phyloP scores from a whole-genome alignment of 2,888 invertebrate species.

The Watsonalla binaria region DNA sequence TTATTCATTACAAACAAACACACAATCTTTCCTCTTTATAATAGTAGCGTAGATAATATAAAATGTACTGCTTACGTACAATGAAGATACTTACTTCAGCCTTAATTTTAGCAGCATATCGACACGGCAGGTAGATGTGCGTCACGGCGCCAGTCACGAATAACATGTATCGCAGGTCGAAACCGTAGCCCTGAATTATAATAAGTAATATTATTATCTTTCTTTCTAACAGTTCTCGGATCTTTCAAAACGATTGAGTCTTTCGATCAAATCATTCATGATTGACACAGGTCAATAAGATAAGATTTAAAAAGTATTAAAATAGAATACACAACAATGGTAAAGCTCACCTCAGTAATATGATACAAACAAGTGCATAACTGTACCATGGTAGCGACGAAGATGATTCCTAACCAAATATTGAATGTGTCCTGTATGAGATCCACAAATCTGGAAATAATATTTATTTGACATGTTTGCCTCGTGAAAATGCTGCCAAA shows the following conservation, averaged over 20 bases:
- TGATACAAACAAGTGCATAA: slow-evolving; percentile 53
- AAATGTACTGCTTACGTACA: neutral
- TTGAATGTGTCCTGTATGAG: slow-evolving; percentile 50
- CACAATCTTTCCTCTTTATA: too few species aligned
- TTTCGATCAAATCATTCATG: too few species aligned
- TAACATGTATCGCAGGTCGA: slow-evolving; percentile 46
- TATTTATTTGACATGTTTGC: neutral
- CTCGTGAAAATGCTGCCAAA: too few species aligned
- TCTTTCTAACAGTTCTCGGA: too few species aligned
- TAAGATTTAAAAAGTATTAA: neutral
- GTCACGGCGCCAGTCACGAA: slow-evolving; percentile 36
- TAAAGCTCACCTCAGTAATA: slow-evolving; percentile 44
- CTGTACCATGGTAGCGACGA: slow-evolving; percentile 50
- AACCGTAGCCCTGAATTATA: slow-evolving; percentile 30
- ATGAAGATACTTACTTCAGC: slow-evolving; percentile 29
- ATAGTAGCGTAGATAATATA: too few species aligned
- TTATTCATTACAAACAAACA: too few species aligned
- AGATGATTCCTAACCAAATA: slow-evolving; percentile 47
- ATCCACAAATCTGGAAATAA: slow-evolving; percentile 38
- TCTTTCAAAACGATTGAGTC: too few species aligned
- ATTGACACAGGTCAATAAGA: too few species aligned
- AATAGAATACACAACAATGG: too few species aligned
- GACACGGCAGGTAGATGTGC: slow-evolving; percentile 53
- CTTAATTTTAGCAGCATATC: slow-evolving; percentile 46
- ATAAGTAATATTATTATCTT: neutral